Evolutionary conservation across 2,888 invertebrate species (phyloP).

Genomic region (Opisthograptis luteolata): DNA sequence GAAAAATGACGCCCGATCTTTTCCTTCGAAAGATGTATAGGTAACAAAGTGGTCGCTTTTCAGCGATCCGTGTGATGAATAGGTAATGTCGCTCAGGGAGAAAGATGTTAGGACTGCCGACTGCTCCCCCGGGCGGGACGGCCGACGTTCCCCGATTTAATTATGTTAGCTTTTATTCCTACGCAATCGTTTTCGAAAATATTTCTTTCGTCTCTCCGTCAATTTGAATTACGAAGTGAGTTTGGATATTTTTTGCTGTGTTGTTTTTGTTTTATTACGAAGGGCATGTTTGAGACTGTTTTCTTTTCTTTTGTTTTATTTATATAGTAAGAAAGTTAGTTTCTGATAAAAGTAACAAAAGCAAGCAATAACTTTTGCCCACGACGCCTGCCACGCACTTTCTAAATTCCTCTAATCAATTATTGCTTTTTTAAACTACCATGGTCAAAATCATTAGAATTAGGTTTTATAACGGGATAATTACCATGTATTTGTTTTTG

Average conservation of each 20-base stretch:
- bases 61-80: conserved; percentile 65
- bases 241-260: conserved; percentile 27
- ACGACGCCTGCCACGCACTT: too few species aligned
- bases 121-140: conserved; percentile 47
- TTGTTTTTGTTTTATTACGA: conserved; percentile 33
- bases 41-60: conserved; percentile 66
- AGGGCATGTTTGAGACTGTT: conserved; percentile 10
- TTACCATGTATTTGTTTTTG: too few species aligned
- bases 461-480: too few species aligned
- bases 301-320: conserved; percentile 2
- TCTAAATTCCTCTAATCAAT: too few species aligned
- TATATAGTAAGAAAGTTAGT: background rate
- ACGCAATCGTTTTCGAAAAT: conserved; percentile 43
- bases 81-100: conserved; percentile 60
- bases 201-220: conserved; percentile 35
- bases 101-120: conserved; percentile 47
- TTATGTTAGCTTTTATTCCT: conserved; percentile 54
- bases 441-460: too few species aligned
- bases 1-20: conserved; percentile 70
- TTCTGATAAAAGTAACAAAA: too few species aligned
- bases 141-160: conserved; percentile 49
- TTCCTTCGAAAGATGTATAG: conserved; percentile 50
- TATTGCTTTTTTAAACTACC: too few species aligned
- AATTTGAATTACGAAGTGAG: conserved; percentile 33
- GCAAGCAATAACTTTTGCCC: too few species aligned